Base-by-base conservation (phyloP, 2,113 vertebrate species). In the Eublepharis macularius region DNA sequence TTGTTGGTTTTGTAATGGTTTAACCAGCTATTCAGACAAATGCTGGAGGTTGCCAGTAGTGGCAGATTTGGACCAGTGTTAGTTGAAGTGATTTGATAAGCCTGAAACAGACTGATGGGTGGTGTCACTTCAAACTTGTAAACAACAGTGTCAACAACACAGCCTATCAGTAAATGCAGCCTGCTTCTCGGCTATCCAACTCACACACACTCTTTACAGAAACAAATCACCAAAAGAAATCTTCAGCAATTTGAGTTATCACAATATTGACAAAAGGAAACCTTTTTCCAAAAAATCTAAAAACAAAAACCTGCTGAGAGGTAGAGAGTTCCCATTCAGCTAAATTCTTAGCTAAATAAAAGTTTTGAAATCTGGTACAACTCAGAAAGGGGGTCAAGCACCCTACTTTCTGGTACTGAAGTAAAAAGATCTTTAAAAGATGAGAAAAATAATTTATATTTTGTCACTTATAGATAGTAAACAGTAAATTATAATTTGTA, bases 21-120 rank as follows among this genome's bases (percentile, higher is more conserved):
- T 94, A 95, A 83, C 94, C 89, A 76, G 87, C 89, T 92, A 96
- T 95, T 91, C 94, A 94, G 91, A 95, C 93, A 93, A 92, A 90
- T 39, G 54, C 89, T 94, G 94, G 95, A 95, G 92, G 93, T 72
- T 97, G 95, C 95, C 96, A 95, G 92, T 95, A 95, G 93, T 96
- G 94, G 96, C 95, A 96, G 95, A 96, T 96, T 95, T 96, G 94
- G 89, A 93, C 94, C 82, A 89, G 90, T 87, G 93, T 69, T 92
- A 82, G 88, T 86, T 92, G 92, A 95, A 95, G 91, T 89, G 94
- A 95, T 94, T 94, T 93, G 93, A 95, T 92, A 95, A 94, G 94
- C 94, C 74, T 45, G 92, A 51, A 93, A 95, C 96, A 97, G 97
- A 96, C 97, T 97, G 95, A 90, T 92, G 93, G 96, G 94, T 77